Evolutionary conservation across 2,797 vertebrate genomes (phyloP), one percentile per base, ranked within the genome.

Genomic region (Notolabrus celidotus): DNA sequence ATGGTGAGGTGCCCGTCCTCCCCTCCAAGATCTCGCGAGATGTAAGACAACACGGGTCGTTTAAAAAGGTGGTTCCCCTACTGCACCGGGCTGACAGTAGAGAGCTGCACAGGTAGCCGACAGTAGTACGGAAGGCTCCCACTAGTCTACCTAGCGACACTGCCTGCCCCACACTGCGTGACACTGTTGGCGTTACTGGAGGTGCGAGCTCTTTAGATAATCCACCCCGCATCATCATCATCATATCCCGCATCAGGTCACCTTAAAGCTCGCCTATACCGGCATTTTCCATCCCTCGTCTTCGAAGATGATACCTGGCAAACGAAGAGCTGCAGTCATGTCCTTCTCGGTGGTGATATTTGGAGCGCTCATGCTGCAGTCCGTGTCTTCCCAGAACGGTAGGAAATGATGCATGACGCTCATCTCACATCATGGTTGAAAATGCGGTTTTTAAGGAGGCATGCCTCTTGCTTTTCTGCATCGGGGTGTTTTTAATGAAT

Each of bases 371-470:
- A 79, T 94, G 91, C 88, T 95, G 87, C 92, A 88, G 85, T 83
- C 85, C 36, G 93, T 90, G 36, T 93, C 88, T 9, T 90, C 94
- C 17, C 90, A 95, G 76, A 92, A 86, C 89, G 94, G 94, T 95
- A 93, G 79, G 92, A 76, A 45, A 85, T 5, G 0, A 78, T 22
- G 27, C 22, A 50, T 16, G 38, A 45, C 33, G n/a, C n/a, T 11
- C 17, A 19, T 36, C 22, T 42, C 16, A 16, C 67, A 67, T 57
- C 41, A 39, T 45, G 52, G 57, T n/a, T 38, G 34, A 70, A 57
- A 79, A 77, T 77, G 67, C 56, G 34, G 19, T 2, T 20, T 67
- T 43, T 79, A 59, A 38, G 19, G 10, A 42, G 41, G 16, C 43
- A 43, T 50, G 43, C 57, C 57, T 67, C 51, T n/a, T 43, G 58